These are phyloP conservation scores for Papilio xuthus DNA, from an alignment of 1,140 invertebrate species.

Conservation along the genomic window DNA sequence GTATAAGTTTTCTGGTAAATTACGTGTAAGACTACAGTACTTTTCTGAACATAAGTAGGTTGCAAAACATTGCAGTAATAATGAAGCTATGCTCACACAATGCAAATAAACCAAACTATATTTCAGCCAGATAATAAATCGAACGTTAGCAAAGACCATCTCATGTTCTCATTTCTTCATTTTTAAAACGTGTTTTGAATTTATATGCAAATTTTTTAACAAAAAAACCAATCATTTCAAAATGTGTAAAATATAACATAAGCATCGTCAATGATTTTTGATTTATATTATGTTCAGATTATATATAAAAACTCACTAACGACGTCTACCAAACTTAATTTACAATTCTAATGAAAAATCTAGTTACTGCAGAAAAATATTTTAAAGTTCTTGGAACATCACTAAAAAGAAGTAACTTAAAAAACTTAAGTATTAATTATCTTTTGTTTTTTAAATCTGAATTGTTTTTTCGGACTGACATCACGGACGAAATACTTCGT, in stretches of 20 bases:
- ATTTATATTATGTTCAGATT: not conserved
- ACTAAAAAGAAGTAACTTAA: too few relatives aligned
- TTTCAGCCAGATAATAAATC: too few relatives aligned
- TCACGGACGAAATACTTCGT: too few relatives aligned
- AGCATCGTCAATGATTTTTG: not conserved
- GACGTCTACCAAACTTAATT: not conserved
- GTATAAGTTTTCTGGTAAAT: too few relatives aligned
- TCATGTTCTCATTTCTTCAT: too few relatives aligned
- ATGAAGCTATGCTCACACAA: too few relatives aligned
- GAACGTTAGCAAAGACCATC: too few relatives aligned
- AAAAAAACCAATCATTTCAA: not conserved
- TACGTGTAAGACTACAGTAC: too few relatives aligned
- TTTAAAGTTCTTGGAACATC: not conserved
- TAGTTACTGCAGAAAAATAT: not conserved
- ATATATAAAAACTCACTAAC: not conserved
- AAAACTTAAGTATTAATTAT: not conserved
- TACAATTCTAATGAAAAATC: slow-evolving; percentile 5
- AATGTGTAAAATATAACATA: not conserved
- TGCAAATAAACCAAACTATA: too few relatives aligned
- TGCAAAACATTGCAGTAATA: too few relatives aligned
- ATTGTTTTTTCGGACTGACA: too few relatives aligned
- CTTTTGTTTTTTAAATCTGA: not conserved
- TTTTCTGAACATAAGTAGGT: too few relatives aligned
- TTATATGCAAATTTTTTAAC: not conserved
- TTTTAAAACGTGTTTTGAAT: not conserved